Conservation (phyloP, 2,888 invertebrate genomes). For the Phytoseiulus persimilis region DNA sequence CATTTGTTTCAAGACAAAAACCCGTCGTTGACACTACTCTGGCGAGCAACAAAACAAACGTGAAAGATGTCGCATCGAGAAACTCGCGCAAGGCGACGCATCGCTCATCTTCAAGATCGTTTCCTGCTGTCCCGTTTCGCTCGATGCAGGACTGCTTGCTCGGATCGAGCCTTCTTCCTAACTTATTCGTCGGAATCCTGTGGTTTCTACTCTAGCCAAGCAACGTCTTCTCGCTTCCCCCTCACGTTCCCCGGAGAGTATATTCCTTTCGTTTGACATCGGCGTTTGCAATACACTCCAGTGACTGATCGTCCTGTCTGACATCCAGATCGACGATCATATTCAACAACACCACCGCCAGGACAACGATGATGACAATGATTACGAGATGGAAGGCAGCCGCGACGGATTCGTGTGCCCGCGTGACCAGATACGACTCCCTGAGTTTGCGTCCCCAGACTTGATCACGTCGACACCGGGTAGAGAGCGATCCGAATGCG, state of each 20-base stretch:
- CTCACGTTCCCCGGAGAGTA: too few species aligned
- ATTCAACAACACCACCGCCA: background rate
- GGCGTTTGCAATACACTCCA: background rate
- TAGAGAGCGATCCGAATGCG: background rate
- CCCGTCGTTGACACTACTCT: background rate
- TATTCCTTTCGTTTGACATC: background rate
- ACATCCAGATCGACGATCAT: background rate
- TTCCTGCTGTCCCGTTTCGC: background rate
- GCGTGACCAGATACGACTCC: too few species aligned
- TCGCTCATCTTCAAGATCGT: background rate
- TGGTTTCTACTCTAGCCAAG: background rate
- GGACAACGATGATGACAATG: background rate
- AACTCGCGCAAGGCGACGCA: background rate
- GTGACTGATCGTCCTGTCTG: background rate
- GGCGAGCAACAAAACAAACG: background rate
- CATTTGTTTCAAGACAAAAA: background rate
- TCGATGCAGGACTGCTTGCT: background rate
- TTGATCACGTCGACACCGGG: background rate
- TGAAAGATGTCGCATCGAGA: background rate
- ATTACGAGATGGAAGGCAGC: background rate
- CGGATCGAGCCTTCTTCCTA: background rate
- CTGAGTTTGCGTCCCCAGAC: too few species aligned
- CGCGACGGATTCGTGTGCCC: background rate
- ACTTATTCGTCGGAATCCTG: background rate
- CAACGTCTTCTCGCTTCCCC: too few species aligned